Evolutionary conservation across 2,888 invertebrate species (phyloP), one percentile per base, ranked within the genome.

Genomic region (Blastobasis lacticolella): DNA sequence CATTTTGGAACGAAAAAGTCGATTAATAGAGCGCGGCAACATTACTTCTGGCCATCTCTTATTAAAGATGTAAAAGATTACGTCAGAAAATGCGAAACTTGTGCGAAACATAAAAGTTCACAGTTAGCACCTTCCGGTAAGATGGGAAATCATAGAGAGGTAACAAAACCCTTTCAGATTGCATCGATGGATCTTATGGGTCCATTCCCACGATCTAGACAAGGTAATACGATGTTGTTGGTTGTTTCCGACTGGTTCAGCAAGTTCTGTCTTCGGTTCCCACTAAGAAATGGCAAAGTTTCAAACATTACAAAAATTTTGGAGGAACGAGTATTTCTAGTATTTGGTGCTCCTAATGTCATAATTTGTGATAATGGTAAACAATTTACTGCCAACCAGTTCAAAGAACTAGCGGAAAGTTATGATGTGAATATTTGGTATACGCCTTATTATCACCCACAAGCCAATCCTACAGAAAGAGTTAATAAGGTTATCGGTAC

Each of bases 391-490:
- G 43, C 50, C 5, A 43, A 51, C 0, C 36, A 45, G 6, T 57
- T 57, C 40, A 58, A 52, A 42, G 55, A 48, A 49, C 50, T 53
- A 5, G 38, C 44, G 9, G 23, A 43, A 0, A 56, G 51, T 0
- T 56, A 52, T 36, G 46, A 49, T 4, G 10, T 38, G 3, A 8
- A 54, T 5, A 36, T 54, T 5, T 55, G 53, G 55, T 54, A 46
- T 8, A 59, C 57, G 0, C 55, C 59, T 7, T 46, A 52, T 7
- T 71, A 73, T 51, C 62, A 68, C 7, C 69, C 73, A 0, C 73
- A 75, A 57, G 55, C 55, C 1, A 73, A 75, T 48, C 66, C 68
- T 4, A 66, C 68, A 0, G 73, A 75, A 50, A 53, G 69, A 0
- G 59, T 64, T 0, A 73, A 73, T 50, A 50, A 64, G 36, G 64